Conservation (phyloP, 2,113 vertebrate genomes). For the Hemibagrus wyckioides region DNA sequence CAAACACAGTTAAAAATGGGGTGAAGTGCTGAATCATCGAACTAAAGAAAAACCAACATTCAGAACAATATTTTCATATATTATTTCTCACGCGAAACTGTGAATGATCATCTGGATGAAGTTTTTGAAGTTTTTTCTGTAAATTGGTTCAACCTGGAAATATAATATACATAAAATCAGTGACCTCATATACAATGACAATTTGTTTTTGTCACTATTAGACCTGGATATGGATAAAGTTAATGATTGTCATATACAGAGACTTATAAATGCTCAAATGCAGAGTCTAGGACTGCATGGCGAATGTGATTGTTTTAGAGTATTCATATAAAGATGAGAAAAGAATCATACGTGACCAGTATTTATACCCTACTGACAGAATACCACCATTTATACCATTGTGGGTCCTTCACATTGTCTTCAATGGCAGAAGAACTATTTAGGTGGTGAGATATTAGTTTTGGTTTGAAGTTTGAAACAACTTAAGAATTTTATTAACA, state of each 20-base stretch:
- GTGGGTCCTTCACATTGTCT: too few relatives aligned
- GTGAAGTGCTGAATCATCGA: not conserved
- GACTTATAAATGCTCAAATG: too few relatives aligned
- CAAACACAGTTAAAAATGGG: not conserved
- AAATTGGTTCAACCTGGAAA: constrained; percentile 7
- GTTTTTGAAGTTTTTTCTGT: not conserved
- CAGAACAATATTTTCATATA: not conserved
- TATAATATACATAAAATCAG: not conserved
- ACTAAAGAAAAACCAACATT: not conserved
- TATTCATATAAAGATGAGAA: too few relatives aligned
- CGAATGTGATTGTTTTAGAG: too few relatives aligned
- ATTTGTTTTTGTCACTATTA: not conserved
- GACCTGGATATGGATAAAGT: not conserved
- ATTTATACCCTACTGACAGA: too few relatives aligned
- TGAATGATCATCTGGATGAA: not conserved
- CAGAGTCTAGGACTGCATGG: too few relatives aligned
- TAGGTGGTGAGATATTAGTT: not conserved
- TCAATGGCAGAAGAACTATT: not conserved
- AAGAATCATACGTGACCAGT: too few relatives aligned
- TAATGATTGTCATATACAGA: not conserved
- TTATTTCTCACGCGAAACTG: constrained; percentile 1
- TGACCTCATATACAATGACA: not conserved
- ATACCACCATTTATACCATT: too few relatives aligned
- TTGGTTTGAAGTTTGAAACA: not conserved
- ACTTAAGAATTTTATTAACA: too few relatives aligned